Percentiles rank a stretch among this genome's conserved stretches.
phyloP scores from a whole-genome alignment of 2,888 invertebrate species.

The Tricholauxania praeusta region DNA sequence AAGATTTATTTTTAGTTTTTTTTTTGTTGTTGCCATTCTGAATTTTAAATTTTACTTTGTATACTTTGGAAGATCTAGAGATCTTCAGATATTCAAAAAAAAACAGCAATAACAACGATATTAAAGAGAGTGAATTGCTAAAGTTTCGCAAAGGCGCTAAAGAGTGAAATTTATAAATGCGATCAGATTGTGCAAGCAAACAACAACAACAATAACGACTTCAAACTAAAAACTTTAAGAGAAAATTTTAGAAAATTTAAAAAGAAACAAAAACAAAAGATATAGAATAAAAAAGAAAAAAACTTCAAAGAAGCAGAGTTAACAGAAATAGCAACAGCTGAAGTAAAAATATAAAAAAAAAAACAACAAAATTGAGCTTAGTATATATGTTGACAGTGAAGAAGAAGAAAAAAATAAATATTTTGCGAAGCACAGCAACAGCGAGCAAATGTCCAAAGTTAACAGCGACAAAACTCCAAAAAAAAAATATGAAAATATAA shows the following conservation, averaged over 20 bases:
- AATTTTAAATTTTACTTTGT: neutral
- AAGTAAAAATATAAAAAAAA: neutral
- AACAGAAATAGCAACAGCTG: neutral
- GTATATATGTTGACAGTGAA: too few relatives aligned
- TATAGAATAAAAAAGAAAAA: neutral
- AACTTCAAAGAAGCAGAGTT: neutral
- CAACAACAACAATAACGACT: slow-evolving; percentile 10
- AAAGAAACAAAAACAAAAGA: neutral
- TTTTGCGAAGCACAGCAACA: too few relatives aligned
- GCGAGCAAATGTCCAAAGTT: too few relatives aligned
- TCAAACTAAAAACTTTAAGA: neutral
- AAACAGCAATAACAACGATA: neutral
- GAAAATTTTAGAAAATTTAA: neutral
- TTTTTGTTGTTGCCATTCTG: neutral
- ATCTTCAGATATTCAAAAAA: neutral
- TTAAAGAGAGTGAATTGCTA: neutral
- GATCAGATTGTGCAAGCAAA: slow-evolving; percentile 21
- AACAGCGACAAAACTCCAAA: too few relatives aligned
- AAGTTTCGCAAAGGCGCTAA: neutral
- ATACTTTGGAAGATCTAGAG: too few relatives aligned
- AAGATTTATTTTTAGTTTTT: slow-evolving; percentile 14
- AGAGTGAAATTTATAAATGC: neutral
- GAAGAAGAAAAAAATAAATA: too few relatives aligned
- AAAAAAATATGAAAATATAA: too few relatives aligned
- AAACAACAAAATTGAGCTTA: neutral